A percentile compares a stretch with the other conserved stretches of the same genome.
Evolutionary conservation across 1,140 invertebrate genomes (phyloP).

Genomic region (Augochlora pura): DNA sequence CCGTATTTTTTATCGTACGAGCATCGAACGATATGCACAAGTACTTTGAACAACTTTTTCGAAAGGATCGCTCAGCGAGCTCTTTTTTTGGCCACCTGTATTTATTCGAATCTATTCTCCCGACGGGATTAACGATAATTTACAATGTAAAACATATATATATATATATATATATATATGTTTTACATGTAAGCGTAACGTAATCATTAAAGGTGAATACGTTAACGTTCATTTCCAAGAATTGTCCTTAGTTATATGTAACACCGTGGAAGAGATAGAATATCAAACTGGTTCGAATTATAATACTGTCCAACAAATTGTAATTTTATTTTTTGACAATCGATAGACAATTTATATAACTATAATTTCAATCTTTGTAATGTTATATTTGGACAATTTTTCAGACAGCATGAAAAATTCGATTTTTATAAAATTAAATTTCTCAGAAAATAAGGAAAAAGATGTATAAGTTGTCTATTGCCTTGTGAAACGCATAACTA

Average conservation of each 20-base stretch:
- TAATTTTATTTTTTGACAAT: no score
- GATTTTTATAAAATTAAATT: no score
- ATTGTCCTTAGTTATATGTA: not conserved
- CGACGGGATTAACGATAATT: constrained; percentile 9
- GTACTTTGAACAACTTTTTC: constrained; percentile 46
- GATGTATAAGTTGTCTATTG: no score
- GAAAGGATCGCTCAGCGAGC: not conserved
- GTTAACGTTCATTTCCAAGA: not conserved
- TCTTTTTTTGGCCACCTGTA: constrained; percentile 12
- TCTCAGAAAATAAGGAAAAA: no score
- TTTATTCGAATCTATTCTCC: not conserved
- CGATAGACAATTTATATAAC: constrained; percentile 18
- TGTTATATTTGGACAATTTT: no score
- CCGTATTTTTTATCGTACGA: constrained; percentile 34
- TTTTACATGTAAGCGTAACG: constrained; percentile 11
- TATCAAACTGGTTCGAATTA: not conserved
- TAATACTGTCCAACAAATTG: no score
- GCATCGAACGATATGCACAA: constrained; percentile 49
- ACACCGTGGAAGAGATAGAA: not conserved
- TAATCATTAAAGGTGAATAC: constrained; percentile 21
- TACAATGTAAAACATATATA: constrained; percentile 32
- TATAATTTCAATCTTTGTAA: no score
- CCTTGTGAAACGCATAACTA: no score
- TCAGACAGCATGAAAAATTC: no score
- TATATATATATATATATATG: constrained; percentile 33